Evolutionary conservation across 2,113 vertebrate genomes (phyloP), one percentile per base, ranked within the genome.

Genomic region (Chloropsis cyanopogon): DNA sequence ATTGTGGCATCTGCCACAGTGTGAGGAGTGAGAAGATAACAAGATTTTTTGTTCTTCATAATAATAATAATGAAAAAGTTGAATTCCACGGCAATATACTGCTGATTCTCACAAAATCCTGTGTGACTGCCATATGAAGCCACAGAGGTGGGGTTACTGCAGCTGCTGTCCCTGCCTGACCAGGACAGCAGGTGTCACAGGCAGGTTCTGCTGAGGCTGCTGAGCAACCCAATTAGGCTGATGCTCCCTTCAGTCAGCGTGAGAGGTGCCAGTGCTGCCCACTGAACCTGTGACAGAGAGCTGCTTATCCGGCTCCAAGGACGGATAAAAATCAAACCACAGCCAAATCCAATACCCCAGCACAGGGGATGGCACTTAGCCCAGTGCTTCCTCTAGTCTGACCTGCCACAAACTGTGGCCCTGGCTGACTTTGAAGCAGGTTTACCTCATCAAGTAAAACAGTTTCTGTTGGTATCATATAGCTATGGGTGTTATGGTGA

Each of bases 171-270:
- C 37, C 37, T 90, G 29, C 42, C 42, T 73, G 37, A 13, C 5
- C 50, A 35, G 33, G 47, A 33, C 25, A 29, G 9, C 23, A 24
- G 14, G 7, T 73, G 26, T 52, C 61, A 29, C 24, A 73, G 37
- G 24, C 64, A 56, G 29, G 29, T 28, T 60, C 54, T 46, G 25
- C 6, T 53, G 42, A 35, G 37, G 52, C 13, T 88, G 63, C 14
- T 3, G 47, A 49, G 37, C 42, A 46, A 4, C 7, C 4, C n/a
- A 26, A 2, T 28, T 5, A 46, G 50, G 35, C 37, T 61, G 35
- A 65, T 33, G 14, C 15, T 76, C 17, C 49, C 33, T 50, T n/a
- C 2, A 3, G 23, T 16, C 3, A 4, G 11, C 0, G 0, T 23
- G 56, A 57, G 42, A 8, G 71, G 63, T 61, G 41, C 53, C n/a